A percentile compares a stretch with the other conserved stretches of the same genome.
phyloP scores from a whole-genome alignment of 2,888 invertebrate genomes.

The Sialis fuliginosa region DNA sequence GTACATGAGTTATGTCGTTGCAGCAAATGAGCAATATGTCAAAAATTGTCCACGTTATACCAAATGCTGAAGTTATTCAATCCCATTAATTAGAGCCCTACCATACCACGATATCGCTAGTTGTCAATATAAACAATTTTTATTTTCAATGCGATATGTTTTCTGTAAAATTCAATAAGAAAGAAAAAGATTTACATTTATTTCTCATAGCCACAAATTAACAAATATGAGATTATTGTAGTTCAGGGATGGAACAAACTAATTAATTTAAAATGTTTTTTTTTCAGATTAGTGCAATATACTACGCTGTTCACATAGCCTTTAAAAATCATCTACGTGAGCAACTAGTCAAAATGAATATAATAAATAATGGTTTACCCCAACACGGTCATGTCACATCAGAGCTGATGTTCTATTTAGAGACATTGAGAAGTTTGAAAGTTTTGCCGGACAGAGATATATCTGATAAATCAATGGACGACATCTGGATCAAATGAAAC shows the following conservation, averaged over 20 bases:
- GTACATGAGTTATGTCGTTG: no score
- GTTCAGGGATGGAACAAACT: no score
- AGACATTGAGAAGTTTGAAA: constrained; percentile 65
- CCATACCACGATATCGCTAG: no score
- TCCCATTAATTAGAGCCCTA: no score
- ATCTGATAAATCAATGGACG: constrained; percentile 59
- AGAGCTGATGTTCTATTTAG: constrained; percentile 78
- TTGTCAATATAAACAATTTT: no score
- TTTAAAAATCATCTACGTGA: constrained; percentile 77
- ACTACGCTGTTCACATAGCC: constrained; percentile 56
- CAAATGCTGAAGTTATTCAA: no score
- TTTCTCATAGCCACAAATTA: no score
- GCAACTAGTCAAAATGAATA: constrained; percentile 69
- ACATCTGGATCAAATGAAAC: constrained; percentile 58
- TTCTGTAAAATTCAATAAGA: background rate
- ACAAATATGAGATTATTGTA: no score
- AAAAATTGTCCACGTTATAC: no score
- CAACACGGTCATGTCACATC: constrained; percentile 90
- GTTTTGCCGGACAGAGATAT: constrained; percentile 57
- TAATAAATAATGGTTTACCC: constrained; percentile 90
- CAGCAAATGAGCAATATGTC: no score
- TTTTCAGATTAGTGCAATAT: constrained; percentile 22
- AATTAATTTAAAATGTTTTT: no score
- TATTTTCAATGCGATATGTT: no score
- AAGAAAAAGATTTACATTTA: background rate